Conservation (phyloP, 2,888 invertebrate species). For the Lepas anatifera region DNA sequence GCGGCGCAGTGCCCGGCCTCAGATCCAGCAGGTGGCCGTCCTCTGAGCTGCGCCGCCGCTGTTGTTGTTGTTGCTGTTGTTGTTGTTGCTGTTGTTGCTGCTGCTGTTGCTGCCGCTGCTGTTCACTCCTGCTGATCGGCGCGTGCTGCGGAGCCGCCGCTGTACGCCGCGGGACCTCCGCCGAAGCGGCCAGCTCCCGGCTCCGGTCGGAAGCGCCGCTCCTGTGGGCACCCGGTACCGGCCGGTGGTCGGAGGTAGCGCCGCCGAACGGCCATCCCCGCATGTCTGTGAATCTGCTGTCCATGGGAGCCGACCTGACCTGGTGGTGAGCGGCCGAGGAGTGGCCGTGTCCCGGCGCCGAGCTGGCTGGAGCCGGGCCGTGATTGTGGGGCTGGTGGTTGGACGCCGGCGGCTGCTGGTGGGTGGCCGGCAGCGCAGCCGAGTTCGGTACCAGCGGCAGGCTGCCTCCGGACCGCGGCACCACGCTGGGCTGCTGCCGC, state of each 20-base stretch:
- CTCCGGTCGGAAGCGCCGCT: too few relatives aligned
- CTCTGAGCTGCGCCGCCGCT: background rate
- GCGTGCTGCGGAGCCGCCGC: background rate
- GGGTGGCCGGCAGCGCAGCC: background rate
- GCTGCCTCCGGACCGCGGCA: background rate
- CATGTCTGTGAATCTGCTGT: background rate
- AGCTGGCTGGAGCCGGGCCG: too few relatives aligned
- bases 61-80: too few relatives aligned
- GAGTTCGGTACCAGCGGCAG: background rate
- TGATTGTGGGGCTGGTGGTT: background rate
- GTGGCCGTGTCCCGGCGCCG: too few relatives aligned
- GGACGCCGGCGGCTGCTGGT: background rate
- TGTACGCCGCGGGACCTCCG: too few relatives aligned
- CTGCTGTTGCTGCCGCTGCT: too few relatives aligned
- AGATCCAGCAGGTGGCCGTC: background rate
- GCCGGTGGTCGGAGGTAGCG: too few relatives aligned
- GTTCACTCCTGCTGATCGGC: background rate
- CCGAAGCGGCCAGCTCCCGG: too few relatives aligned
- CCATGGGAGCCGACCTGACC: background rate
- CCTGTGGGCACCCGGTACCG: too few relatives aligned
- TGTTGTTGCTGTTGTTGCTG: too few relatives aligned
- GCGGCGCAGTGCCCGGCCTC: background rate
- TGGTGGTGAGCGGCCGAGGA: background rate
- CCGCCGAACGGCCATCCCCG: too few relatives aligned
- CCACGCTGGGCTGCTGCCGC: background rate